phyloP scores from a whole-genome alignment of 1,140 invertebrate genomes.

The Brachionus manjavacas region DNA sequence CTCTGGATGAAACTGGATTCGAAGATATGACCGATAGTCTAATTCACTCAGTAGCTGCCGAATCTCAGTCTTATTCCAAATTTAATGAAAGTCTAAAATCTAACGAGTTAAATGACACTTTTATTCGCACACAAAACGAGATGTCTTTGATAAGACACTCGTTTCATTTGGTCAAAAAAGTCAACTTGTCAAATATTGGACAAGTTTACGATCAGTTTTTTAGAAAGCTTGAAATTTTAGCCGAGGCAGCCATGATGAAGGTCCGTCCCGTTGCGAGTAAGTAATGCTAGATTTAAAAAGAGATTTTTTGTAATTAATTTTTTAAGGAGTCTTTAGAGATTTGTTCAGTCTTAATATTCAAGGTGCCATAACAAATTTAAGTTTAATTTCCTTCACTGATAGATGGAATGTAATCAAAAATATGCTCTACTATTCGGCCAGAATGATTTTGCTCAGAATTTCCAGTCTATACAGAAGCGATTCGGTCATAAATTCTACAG shows the following conservation, averaged over 20 bases:
- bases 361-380: background rate
- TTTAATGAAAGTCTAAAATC: background rate
- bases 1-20: background rate
- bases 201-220: background rate
- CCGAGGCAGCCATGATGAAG: background rate
- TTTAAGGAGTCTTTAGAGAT: background rate
- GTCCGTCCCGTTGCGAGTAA: background rate
- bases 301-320: background rate
- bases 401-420: conserved; percentile 8
- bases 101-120: background rate
- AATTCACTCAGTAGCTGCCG: background rate
- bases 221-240: background rate
- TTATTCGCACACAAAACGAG: background rate
- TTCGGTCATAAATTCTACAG: background rate
- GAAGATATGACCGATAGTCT: background rate
- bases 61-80: background rate
- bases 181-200: background rate
- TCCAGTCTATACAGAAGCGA: background rate
- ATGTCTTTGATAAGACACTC: background rate
- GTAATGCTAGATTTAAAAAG: too few species aligned
- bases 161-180: background rate
- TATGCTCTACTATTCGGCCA: background rate
- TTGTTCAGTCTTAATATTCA: background rate
- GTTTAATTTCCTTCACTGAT: background rate
- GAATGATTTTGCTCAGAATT: background rate